Conservation (phyloP, 1,140 invertebrate genomes). For the Rhopalosiphum maidis region DNA sequence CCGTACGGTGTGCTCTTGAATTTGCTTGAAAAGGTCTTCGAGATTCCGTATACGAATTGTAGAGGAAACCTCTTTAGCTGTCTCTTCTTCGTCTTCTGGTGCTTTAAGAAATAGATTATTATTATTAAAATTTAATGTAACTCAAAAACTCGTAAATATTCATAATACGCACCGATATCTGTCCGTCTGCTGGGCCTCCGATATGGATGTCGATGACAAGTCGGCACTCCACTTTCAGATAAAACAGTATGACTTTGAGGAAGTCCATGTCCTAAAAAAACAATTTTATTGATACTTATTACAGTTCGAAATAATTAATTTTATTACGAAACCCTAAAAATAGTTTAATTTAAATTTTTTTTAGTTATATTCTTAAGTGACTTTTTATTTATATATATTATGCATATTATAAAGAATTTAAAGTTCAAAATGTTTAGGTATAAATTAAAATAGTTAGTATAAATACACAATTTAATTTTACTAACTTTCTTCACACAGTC, state of each 20-base stretch:
- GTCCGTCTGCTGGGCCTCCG: constrained; percentile 31
- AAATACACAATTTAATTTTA: not conserved
- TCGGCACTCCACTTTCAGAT: constrained; percentile 19
- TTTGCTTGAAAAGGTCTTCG: constrained; percentile 84
- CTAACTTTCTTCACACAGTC: constrained; percentile 59
- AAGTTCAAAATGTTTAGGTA: not conserved
- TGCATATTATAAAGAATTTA: not conserved
- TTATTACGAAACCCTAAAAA: not conserved
- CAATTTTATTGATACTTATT: not conserved
- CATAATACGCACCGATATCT: constrained; percentile 59
- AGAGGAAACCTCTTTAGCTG: constrained; percentile 72
- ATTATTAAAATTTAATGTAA: not conserved
- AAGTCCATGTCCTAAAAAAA: constrained; percentile 32
- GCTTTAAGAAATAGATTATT: not conserved
- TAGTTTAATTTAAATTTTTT: not conserved
- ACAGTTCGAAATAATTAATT: not conserved
- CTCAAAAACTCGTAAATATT: not conserved
- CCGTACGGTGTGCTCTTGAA: constrained; percentile 85
- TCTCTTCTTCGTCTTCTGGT: constrained; percentile 71
- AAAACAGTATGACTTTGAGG: constrained; percentile 28
- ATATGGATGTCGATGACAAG: constrained; percentile 33
- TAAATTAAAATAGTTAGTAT: not conserved
- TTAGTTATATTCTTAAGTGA: not conserved
- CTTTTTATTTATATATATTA: not conserved
- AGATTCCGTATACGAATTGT: constrained; percentile 85